Conservation (phyloP, 1,140 invertebrate species). For the Batillaria attramentaria region DNA sequence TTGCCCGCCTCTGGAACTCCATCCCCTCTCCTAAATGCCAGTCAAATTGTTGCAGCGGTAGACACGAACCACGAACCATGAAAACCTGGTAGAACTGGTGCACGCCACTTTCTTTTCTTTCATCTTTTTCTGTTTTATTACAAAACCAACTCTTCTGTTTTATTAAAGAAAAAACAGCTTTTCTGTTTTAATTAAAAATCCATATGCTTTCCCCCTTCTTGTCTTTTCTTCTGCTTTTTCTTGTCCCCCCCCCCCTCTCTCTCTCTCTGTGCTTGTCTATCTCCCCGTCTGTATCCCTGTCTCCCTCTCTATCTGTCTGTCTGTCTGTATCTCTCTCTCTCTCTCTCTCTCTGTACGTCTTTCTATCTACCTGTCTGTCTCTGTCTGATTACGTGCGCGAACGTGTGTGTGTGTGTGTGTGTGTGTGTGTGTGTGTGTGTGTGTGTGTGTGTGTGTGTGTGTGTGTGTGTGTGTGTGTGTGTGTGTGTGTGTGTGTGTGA, state of each 20-base stretch:
- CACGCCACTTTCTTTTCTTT: too few relatives aligned
- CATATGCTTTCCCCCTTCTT: background rate
- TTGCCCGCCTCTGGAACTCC: too few relatives aligned
- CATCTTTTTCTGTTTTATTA: too few relatives aligned
- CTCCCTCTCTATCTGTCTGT: background rate
- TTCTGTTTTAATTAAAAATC: too few relatives aligned
- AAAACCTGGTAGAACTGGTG: too few relatives aligned
- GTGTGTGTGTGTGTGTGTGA: background rate
- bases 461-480: too few relatives aligned
- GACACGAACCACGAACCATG: too few relatives aligned
- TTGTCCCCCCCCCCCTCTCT: background rate
- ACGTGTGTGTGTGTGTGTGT: slow-evolving; percentile 1
- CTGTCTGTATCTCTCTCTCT: background rate
- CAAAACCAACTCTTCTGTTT: too few relatives aligned
- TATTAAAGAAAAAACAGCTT: too few relatives aligned
- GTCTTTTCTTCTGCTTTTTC: background rate
- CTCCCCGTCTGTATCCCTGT: too few relatives aligned
- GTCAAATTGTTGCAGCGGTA: too few relatives aligned
- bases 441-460: slow-evolving; percentile 16
- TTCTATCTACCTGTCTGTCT: background rate
- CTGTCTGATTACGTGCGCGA: background rate
- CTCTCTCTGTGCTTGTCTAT: background rate
- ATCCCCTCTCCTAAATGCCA: too few relatives aligned
- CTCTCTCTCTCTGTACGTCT: background rate
- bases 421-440: slow-evolving; percentile 14